Evolutionary conservation across 1,140 invertebrate species (phyloP).

Genomic region (Mamestra configurata): DNA sequence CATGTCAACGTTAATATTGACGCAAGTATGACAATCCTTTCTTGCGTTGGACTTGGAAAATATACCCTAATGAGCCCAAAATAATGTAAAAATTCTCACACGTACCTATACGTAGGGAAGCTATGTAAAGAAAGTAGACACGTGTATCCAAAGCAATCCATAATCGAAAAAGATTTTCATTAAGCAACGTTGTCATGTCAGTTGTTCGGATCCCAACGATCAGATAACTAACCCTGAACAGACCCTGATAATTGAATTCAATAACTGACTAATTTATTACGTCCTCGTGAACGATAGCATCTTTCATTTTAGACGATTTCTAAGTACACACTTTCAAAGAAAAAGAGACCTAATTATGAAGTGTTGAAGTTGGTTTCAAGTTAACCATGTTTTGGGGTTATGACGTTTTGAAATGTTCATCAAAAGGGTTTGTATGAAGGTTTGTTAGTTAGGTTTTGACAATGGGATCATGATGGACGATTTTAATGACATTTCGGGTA

Average conservation of each 20-base stretch:
- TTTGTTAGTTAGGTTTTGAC: slow-evolving; percentile 23
- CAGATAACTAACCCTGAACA: slow-evolving; percentile 54
- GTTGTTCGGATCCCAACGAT: slow-evolving; percentile 54
- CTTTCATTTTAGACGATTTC: slow-evolving; percentile 51
- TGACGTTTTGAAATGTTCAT: not conserved
- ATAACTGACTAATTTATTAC: slow-evolving; percentile 71
- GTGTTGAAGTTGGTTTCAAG: not conserved
- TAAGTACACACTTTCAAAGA: not conserved
- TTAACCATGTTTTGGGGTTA: not conserved
- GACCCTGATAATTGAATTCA: slow-evolving; percentile 71
- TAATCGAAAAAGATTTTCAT: slow-evolving; percentile 41
- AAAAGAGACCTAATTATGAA: too few relatives aligned
- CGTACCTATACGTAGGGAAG: too few relatives aligned
- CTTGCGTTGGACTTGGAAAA: too few relatives aligned
- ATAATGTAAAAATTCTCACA: too few relatives aligned
- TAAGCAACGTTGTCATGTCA: slow-evolving; percentile 37
- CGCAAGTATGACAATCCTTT: too few relatives aligned
- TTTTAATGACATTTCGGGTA: not conserved
- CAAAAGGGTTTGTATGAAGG: not conserved
- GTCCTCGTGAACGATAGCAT: slow-evolving; percentile 65
- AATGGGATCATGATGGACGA: not conserved
- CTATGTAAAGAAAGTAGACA: not conserved
- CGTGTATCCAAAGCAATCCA: slow-evolving; percentile 33
- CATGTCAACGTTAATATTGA: too few relatives aligned
- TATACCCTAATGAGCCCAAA: too few relatives aligned